These are phyloP conservation scores for Ariopsis seemanni DNA, from an alignment of 2,113 vertebrate genomes.

Conservation along the genomic window DNA sequence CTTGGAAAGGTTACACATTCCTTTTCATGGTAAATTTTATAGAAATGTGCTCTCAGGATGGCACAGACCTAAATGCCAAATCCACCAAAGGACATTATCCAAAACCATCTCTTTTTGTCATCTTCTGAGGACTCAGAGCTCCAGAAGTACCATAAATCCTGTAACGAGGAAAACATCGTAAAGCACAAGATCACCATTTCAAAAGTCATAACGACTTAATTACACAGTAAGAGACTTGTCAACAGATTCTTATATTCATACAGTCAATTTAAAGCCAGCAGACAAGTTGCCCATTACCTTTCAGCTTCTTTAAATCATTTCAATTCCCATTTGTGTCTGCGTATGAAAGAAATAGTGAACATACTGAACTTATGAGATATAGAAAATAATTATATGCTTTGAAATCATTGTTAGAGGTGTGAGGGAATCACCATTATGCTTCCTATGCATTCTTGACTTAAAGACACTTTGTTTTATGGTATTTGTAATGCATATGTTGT, in stretches of 20 bases:
- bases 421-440: background rate
- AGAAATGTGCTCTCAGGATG: constrained; percentile 5
- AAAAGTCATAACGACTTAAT: constrained; percentile 45
- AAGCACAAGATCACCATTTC: constrained; percentile 31
- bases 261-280: constrained; percentile 17
- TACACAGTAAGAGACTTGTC: constrained; percentile 27
- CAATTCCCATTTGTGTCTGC: background rate
- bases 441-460: background rate
- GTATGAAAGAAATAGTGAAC: constrained; percentile 24
- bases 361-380: constrained; percentile 10
- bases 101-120: background rate
- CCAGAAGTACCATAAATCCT: constrained; percentile 11
- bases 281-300: background rate
- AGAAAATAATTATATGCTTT: background rate
- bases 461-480: background rate
- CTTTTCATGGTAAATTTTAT: background rate
- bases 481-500: background rate
- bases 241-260: constrained; percentile 24
- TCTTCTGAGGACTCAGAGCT: background rate
- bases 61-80: background rate
- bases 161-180: constrained; percentile 28
- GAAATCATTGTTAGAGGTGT: background rate
- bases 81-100: background rate
- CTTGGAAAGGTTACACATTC: background rate
- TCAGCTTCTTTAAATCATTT: constrained; percentile 9